Percentiles rank a stretch among this genome's conserved stretches.
Evolutionary conservation across 2,888 invertebrate genomes (phyloP).

Genomic region (Reticulitermes lucifugus): DNA sequence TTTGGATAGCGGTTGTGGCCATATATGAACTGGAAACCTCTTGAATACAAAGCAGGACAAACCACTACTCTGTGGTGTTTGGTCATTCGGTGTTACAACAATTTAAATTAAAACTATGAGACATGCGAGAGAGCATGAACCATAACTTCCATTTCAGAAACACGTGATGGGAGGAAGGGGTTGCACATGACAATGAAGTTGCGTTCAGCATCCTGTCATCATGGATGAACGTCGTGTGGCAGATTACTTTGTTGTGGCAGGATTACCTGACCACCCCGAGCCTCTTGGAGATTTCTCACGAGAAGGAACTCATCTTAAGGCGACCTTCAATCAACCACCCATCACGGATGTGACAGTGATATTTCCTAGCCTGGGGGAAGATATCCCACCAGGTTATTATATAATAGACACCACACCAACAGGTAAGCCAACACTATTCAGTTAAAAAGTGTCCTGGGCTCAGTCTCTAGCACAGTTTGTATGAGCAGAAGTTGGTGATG

Average conservation of each 20-base stretch:
- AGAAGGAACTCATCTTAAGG: conserved; percentile 78
- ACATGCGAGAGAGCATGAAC: no score
- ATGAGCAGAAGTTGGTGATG: no score
- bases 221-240: conserved; percentile 93
- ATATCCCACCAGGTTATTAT: conserved; percentile 82
- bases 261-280: conserved; percentile 86
- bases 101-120: no score
- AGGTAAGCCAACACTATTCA: conserved; percentile 59
- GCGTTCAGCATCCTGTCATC: neutral
- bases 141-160: no score
- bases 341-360: conserved; percentile 96
- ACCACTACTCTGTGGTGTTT: no score
- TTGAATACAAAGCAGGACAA: no score
- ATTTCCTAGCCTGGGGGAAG: conserved; percentile 90
- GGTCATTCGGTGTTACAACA: no score
- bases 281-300: conserved; percentile 84
- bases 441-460: no score
- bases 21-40: no score
- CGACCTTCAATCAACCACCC: conserved; percentile 86
- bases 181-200: conserved; percentile 15
- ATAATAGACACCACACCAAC: conserved; percentile 82
- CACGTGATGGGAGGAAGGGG: neutral
- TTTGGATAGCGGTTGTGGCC: no score
- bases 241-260: conserved; percentile 98
- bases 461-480: no score